Base-by-base conservation (phyloP, 2,888 invertebrate genomes). In the Drosophila peninsularis region DNA sequence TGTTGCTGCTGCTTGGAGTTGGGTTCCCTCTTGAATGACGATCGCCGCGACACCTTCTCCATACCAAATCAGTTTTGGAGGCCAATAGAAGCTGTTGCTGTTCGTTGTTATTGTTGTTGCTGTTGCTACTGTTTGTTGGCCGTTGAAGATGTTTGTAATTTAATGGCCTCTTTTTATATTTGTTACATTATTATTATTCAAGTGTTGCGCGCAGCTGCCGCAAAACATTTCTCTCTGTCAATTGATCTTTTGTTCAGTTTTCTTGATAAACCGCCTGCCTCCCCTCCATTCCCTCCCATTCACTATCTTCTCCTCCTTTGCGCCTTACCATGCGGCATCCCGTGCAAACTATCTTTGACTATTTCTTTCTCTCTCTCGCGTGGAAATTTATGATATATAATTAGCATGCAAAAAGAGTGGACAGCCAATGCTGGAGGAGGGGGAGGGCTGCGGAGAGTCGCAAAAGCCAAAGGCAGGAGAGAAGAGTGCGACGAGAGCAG, bases 201-300 rank as follows among this genome's bases (percentile, higher is more conserved):
- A 77, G 82, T 75, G 75, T 70, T 72, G 81, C 72, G 81, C 72
- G 61, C 78, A 72, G 81, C 81, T 61, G 79, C 82, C 75, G 73
- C 69, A 73, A 78, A 73, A 80, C 86, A 78, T 85, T 78, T 80
- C 82, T 82, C 75, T 78, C 75, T 84, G 90, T 81, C 90, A 89
- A 90, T 90, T 90, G 85, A 87, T 89, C 89, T 89, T 85, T 80
- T 89, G 90, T 87, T 82, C 70, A 82, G 72, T 88, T 88, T 85
- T 89, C 87, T 75, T 86, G 90, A 88, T 84, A 88, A 86, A 79
- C 61, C 66, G 54, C 17, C 47, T 2, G 39, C 14, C 41, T 5
- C n/a, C n/a, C 62, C 65, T 68, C 10, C 65, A 7, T 19, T 24
- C 24, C 27, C 27, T 7, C 5, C 7, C 6, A 30, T 30, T 30